Conservation (phyloP, 2,113 vertebrate species). For the Pedionomus torquatus region DNA sequence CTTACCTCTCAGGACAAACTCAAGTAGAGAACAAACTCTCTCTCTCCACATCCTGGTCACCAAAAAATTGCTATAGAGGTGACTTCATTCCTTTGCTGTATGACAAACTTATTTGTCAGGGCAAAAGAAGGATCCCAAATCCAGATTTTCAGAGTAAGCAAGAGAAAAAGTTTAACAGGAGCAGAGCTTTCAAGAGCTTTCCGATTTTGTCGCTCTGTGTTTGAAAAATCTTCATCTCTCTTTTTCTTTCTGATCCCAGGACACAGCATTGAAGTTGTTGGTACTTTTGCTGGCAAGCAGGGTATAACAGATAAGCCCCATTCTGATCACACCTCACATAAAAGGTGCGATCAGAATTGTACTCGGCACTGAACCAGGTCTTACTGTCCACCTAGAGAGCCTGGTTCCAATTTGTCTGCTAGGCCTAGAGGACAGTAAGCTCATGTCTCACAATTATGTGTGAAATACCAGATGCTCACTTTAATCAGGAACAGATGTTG, state of each 20-base stretch:
- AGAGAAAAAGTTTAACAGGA: background rate
- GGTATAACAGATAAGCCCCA: background rate
- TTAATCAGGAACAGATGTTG: slow-evolving; percentile 32
- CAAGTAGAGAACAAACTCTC: background rate
- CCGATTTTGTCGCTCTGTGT: background rate
- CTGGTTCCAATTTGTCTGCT: background rate
- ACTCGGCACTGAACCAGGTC: background rate
- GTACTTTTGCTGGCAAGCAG: background rate
- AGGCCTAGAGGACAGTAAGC: background rate
- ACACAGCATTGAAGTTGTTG: background rate
- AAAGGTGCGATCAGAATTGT: background rate
- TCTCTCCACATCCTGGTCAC: background rate
- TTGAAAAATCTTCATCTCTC: background rate
- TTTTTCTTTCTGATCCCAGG: background rate
- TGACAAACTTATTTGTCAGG: background rate
- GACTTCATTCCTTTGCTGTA: background rate
- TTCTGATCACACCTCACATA: background rate
- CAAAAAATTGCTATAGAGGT: background rate
- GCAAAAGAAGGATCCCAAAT: background rate
- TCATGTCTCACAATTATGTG: background rate
- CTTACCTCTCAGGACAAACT: background rate
- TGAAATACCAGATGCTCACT: slow-evolving; percentile 21
- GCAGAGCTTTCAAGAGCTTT: background rate
- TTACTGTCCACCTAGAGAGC: background rate
- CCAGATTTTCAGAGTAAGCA: background rate